Conservation (phyloP, 1,140 invertebrate genomes). For the Drosophila erecta region DNA sequence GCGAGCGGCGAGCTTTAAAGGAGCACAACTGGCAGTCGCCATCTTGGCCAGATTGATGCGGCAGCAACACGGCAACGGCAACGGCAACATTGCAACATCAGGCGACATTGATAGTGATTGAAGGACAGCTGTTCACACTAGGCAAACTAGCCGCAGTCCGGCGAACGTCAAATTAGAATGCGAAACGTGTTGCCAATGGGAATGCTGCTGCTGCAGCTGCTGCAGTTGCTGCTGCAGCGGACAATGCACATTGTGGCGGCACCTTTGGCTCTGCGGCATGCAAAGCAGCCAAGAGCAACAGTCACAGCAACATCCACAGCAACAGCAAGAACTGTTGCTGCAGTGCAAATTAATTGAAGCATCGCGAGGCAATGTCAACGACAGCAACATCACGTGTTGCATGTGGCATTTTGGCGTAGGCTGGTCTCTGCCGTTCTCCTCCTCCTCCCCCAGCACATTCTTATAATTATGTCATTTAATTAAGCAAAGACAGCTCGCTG, state of each 20-base stretch:
- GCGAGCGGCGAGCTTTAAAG: conserved; percentile 58
- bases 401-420: conserved; percentile 76
- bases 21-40: conserved; percentile 48
- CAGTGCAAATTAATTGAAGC: conserved; percentile 82
- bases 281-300: conserved; percentile 49
- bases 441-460: conserved; percentile 63
- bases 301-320: background rate
- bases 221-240: conserved; percentile 25
- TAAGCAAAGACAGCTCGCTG: conserved; percentile 81
- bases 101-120: conserved; percentile 78
- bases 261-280: conserved; percentile 73
- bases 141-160: conserved; percentile 39
- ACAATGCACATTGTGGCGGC: conserved; percentile 78
- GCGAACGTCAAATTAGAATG: conserved; percentile 84
- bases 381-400: conserved; percentile 82
- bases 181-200: conserved; percentile 80
- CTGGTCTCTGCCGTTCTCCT: conserved; percentile 38
- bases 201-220: conserved; percentile 37
- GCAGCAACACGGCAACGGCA: conserved; percentile 36
- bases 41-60: conserved; percentile 76
- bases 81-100: conserved; percentile 34
- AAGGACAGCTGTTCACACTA: conserved; percentile 83
- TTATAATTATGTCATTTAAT: conserved; percentile 85
- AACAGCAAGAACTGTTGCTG: conserved; percentile 42
- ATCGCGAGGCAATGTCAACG: conserved; percentile 77